Base-by-base conservation (phyloP, 2,888 invertebrate species). In the Criorhina ranunculi region DNA sequence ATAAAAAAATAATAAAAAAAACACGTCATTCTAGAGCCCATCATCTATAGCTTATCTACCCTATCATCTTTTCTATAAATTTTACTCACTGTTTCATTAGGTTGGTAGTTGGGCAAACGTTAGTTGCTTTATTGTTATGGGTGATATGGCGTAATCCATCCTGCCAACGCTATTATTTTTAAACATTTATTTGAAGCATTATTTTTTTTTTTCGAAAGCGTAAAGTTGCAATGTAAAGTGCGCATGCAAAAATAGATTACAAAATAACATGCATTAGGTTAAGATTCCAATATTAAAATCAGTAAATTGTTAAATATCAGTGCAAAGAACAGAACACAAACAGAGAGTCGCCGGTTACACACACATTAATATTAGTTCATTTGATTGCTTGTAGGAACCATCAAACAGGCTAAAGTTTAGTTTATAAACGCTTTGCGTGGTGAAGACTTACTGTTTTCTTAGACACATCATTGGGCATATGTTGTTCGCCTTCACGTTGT, bases 401-500 rank as follows among this genome's bases (percentile, higher is more conserved):
- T 29, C 7, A 53, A 73, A 40, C 59, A 70, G 53, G 49, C 69
- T 42, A 70, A 42, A 42, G 59, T 31, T 33, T 31, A 51, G 70
- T 57, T 29, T 24, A 60, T 12, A 5, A 31, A 37, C 37, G 35
- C 29, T 37, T 12, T 53, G 24, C 7, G 6, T 33, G 17, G n/a
- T 31, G 17, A 11, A 7, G 85, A 97, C 98, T 97, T 96, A 99
- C 99, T 99, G 99, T 94, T 99, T 99, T 93, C 97, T 97, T 89
- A 99, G 95, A 93, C 98, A 98, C 89, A 98, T 99, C 96, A 98
- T 97, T 75, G 99, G 99, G 93, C 99, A 99, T 90, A 98, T 96
- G 94, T 99, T 99, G 94, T 98, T 98, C 90, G 98, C 98, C 94
- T 99, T 99, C 90, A 98, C 98, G 94, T 99, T 99, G 94, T 98